Conservation (phyloP, 2,797 vertebrate species). For the Gymnopithys bicolor region DNA sequence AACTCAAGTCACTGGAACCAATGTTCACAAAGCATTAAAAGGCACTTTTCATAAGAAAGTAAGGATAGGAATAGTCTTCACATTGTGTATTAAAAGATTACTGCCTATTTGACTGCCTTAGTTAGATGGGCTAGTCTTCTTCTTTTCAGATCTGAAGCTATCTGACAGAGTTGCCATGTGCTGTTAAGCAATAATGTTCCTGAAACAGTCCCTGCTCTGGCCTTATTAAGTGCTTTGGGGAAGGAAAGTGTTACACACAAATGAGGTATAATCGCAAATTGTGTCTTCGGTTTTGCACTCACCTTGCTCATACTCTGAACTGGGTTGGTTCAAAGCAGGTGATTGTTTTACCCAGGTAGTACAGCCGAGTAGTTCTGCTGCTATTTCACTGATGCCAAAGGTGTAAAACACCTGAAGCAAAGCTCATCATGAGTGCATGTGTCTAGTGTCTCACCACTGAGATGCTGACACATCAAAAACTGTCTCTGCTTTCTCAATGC, state of each 20-base stretch:
- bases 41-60: background rate
- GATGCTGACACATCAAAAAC: constrained; percentile 26
- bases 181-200: background rate
- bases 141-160: background rate
- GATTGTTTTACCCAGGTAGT: background rate
- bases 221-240: background rate
- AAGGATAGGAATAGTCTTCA: background rate
- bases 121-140: background rate
- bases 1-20: background rate
- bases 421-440: background rate
- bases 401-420: background rate
- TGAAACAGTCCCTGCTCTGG: background rate
- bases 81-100: background rate
- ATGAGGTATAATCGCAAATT: background rate
- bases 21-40: background rate
- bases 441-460: background rate
- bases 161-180: accelerated
- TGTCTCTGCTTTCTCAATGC: background rate
- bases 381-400: background rate
- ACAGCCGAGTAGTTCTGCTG: background rate
- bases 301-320: background rate
- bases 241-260: background rate
- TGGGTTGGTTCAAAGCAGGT: background rate
- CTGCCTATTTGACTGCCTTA: background rate
- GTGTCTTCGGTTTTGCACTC: background rate